These are phyloP conservation scores for Pseudochromis fuscus DNA, from an alignment of 2,797 vertebrate species.

Conservation along the genomic window DNA sequence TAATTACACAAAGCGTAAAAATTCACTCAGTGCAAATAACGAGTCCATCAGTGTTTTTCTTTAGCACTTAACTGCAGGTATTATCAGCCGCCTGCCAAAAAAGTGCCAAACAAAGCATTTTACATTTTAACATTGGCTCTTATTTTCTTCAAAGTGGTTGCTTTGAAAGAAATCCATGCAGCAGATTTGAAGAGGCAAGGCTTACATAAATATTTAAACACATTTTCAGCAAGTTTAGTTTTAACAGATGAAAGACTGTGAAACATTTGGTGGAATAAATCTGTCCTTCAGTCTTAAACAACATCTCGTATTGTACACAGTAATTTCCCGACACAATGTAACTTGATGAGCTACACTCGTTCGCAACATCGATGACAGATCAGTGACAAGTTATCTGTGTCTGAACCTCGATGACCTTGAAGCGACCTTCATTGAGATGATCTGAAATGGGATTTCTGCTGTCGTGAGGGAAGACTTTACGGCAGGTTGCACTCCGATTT, in stretches of 20 bases:
- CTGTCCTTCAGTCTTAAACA: not conserved
- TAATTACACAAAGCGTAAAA: constrained; percentile 32
- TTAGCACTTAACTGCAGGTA: not conserved
- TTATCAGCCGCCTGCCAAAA: constrained; percentile 30
- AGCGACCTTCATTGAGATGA: constrained; percentile 43
- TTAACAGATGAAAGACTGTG: not conserved
- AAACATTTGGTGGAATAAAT: constrained; percentile 6
- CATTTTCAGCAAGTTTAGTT: constrained; percentile 7
- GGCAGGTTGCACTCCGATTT: constrained; percentile 41
- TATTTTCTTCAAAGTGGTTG: constrained; percentile 2
- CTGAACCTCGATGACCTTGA: constrained; percentile 34
- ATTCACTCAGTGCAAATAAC: constrained; percentile 21
- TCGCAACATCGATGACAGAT: constrained; percentile 13
- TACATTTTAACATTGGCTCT: constrained; percentile 7
- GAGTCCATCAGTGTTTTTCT: constrained; percentile 11
- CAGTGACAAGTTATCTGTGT: constrained; percentile 10
- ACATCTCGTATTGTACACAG: not conserved
- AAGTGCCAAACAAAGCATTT: constrained; percentile 31
- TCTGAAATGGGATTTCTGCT: constrained; percentile 45
- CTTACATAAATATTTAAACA: constrained; percentile 25
- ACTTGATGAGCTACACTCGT: constrained; percentile 25
- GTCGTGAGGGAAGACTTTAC: constrained; percentile 31
- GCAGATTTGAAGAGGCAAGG: constrained; percentile 11
- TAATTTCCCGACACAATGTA: not conserved
- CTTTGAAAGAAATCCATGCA: constrained; percentile 23